phyloP scores from a whole-genome alignment of 2,113 vertebrate genomes.

The Pycnonotus jocosus region DNA sequence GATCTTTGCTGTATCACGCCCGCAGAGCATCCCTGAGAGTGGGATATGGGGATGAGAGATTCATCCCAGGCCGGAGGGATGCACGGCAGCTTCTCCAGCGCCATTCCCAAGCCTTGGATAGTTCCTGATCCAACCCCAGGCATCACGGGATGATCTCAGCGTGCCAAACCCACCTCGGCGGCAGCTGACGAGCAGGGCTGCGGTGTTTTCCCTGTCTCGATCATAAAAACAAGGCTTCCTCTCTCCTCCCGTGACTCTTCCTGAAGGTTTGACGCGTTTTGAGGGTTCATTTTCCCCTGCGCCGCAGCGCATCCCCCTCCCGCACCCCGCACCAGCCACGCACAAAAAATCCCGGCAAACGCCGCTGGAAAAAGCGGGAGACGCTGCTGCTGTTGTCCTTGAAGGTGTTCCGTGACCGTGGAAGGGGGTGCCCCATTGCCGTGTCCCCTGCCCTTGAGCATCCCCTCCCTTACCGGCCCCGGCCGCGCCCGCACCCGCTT shows the following conservation, averaged over 20 bases:
- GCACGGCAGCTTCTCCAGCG: background rate
- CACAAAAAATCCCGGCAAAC: background rate
- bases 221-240: background rate
- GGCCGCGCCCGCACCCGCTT: background rate
- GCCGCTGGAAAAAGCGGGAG: background rate
- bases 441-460: background rate
- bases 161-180: background rate
- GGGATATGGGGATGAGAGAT: accelerated
- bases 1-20: background rate
- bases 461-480: background rate
- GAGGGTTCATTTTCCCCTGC: background rate
- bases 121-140: background rate
- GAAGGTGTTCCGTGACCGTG: too few species aligned
- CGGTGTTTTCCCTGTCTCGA: background rate
- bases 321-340: background rate
- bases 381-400: background rate
- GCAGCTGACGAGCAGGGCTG: background rate
- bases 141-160: background rate
- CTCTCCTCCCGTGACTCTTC: background rate
- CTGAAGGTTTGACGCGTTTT: accelerated
- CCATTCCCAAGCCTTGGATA: background rate
- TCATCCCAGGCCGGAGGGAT: accelerated
- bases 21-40: accelerated
- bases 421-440: background rate
- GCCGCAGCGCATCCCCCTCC: background rate